Conservation (phyloP, 2,888 invertebrate genomes). For the Ctena decussata region DNA sequence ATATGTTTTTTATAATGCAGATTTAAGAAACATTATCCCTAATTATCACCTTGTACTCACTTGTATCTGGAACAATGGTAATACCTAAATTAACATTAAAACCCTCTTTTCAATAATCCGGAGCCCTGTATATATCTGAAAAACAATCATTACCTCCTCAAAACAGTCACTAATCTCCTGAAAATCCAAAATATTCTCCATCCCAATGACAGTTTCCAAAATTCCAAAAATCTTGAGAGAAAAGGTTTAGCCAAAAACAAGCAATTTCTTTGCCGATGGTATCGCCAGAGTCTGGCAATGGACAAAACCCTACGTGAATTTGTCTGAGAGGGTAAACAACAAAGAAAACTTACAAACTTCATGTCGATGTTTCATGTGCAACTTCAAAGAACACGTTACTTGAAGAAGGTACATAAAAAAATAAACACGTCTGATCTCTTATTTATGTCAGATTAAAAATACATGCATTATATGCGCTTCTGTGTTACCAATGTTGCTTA, state of each 20-base stretch:
- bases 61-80: too few species aligned
- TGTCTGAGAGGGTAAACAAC: slow-evolving; percentile 21
- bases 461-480: slow-evolving; percentile 59
- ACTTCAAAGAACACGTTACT: slow-evolving; percentile 59
- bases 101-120: too few species aligned
- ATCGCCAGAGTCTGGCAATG: neutral
- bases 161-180: neutral
- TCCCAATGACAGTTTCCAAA: neutral
- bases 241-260: neutral
- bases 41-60: too few species aligned
- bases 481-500: slow-evolving; percentile 30
- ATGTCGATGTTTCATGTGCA: slow-evolving; percentile 59
- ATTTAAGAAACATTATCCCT: too few species aligned
- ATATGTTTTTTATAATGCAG: too few species aligned
- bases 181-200: slow-evolving; percentile 4
- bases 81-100: too few species aligned
- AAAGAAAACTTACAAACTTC: slow-evolving; percentile 57
- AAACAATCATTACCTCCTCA: neutral
- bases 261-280: neutral
- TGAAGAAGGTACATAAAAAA: slow-evolving; percentile 69
- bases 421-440: slow-evolving; percentile 65
- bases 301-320: neutral
- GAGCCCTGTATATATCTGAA: too few species aligned
- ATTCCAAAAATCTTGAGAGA: too few species aligned
- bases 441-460: slow-evolving; percentile 71